Evolutionary conservation across 1,140 invertebrate species (phyloP).

Genomic region (Listronotus bonariensis): DNA sequence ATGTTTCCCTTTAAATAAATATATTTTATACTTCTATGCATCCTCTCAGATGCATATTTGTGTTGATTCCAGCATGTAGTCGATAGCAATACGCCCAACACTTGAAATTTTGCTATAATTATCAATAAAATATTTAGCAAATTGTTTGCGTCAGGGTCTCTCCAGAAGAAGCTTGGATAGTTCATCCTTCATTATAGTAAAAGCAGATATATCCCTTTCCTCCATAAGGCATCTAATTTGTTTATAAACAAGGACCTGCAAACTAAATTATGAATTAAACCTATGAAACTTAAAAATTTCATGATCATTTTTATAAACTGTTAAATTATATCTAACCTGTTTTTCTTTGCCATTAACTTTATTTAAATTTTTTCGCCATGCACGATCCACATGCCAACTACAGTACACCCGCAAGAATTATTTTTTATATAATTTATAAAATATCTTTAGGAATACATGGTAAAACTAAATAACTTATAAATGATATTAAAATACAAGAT

Average conservation of each 20-base stretch:
- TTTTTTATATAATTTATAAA: no score
- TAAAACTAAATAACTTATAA: no score
- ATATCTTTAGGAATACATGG: no score
- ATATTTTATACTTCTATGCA: constrained; percentile 3
- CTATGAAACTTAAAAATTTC: not conserved
- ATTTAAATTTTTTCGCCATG: no score
- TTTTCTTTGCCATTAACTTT: no score
- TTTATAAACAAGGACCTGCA: not conserved
- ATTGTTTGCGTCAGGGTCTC: not conserved
- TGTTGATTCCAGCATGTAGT: not conserved
- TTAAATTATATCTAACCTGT: no score
- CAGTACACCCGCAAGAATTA: no score
- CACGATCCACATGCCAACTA: no score
- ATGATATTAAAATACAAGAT: no score
- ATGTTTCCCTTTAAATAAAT: not conserved
- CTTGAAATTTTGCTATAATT: constrained; percentile 1
- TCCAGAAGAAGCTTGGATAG: not conserved
- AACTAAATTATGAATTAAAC: not conserved
- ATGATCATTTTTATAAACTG: no score
- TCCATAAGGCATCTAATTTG: no score
- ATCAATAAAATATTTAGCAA: constrained; percentile 8
- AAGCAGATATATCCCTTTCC: no score
- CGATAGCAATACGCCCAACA: constrained; percentile 8
- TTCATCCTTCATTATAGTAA: not conserved
- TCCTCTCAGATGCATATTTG: constrained; percentile 13